These are phyloP conservation scores for Psilopsiagon aymara DNA, from an alignment of 2,113 vertebrate species.

Conservation along the genomic window DNA sequence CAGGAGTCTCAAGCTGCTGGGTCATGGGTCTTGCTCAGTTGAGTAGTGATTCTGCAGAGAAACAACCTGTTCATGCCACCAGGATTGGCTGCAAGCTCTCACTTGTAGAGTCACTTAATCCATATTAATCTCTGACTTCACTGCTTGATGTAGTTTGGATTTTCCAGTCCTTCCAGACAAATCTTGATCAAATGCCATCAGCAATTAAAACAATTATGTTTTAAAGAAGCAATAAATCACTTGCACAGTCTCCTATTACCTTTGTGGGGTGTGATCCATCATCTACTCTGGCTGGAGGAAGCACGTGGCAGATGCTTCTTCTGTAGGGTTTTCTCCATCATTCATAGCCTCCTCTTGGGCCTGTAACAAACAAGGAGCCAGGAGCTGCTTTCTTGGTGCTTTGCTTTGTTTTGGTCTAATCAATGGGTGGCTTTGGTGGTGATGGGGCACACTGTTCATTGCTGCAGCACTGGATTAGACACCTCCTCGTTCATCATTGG, in stretches of 20 bases:
- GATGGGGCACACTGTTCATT: background rate
- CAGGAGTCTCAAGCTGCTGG: background rate
- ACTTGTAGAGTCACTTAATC: background rate
- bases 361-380: rapidly evolving
- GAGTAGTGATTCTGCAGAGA: background rate
- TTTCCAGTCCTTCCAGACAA: background rate
- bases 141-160: conserved; percentile 24
- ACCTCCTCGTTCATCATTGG: background rate
- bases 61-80: rapidly evolving
- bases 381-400: background rate
- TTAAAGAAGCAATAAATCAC: conserved; percentile 53
- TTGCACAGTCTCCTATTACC: background rate
- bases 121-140: background rate
- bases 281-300: background rate
- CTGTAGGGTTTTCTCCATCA: rapidly evolving
- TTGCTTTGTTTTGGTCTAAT: background rate
- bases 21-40: background rate
- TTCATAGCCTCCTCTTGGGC: background rate
- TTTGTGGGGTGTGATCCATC: background rate
- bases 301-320: conserved; percentile 2
- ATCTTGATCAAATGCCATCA: conserved; percentile 49
- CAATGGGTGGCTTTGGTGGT: rapidly evolving
- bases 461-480: background rate
- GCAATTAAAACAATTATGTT: conserved; percentile 53
- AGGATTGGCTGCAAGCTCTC: background rate